These are phyloP conservation scores for Speoplatyrhinus poulsoni DNA, from an alignment of 2,113 vertebrate genomes.

Conservation along the genomic window DNA sequence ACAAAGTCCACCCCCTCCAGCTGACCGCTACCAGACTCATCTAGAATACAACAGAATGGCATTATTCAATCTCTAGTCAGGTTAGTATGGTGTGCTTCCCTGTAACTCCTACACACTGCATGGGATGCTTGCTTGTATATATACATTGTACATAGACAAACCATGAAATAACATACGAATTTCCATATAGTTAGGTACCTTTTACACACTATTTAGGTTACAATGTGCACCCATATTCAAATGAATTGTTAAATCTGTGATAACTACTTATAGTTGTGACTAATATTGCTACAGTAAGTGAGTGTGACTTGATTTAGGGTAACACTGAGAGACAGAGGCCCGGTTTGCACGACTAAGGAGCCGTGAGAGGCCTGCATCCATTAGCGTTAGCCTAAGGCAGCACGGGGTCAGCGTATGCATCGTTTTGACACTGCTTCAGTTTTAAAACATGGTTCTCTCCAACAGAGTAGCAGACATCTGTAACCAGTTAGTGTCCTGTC, in stretches of 20 bases:
- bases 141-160: too few relatives aligned
- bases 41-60: conserved; percentile 48
- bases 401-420: conserved; percentile 10
- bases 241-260: neutral
- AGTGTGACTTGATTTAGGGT: too few relatives aligned
- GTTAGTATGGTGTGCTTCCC: too few relatives aligned
- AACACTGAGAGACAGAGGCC: neutral
- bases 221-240: conserved; percentile 1
- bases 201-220: too few relatives aligned
- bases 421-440: conserved; percentile 24
- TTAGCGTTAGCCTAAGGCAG: conserved; percentile 25
- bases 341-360: conserved; percentile 1
- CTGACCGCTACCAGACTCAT: conserved; percentile 80
- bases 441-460: conserved; percentile 43
- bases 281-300: too few relatives aligned
- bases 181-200: too few relatives aligned
- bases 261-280: neutral
- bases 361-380: conserved; percentile 4
- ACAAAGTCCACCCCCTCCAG: conserved; percentile 77
- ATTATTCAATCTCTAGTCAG: too few relatives aligned
- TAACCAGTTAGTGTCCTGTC: conserved; percentile 50
- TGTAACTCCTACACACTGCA: too few relatives aligned
- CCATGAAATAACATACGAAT: too few relatives aligned
- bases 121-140: too few relatives aligned
- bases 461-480: conserved; percentile 55